phyloP scores from a whole-genome alignment of 2,888 invertebrate genomes.

The Pammene fasciana region DNA sequence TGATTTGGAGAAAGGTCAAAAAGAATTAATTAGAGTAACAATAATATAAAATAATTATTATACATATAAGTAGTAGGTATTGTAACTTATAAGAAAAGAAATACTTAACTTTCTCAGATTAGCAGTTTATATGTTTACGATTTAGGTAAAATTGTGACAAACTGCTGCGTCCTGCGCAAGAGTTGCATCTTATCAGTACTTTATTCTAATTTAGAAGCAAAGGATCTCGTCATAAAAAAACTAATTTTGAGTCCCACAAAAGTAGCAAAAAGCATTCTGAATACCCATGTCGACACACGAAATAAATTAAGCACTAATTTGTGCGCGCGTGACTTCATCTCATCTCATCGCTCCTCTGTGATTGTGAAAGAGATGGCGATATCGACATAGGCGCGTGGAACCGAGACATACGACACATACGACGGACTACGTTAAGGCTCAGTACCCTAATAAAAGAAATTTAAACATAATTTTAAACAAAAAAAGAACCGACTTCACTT shows the following conservation, averaged over 20 bases:
- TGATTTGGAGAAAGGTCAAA: too few relatives aligned
- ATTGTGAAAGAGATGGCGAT: conserved; percentile 54
- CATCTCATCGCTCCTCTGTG: conserved; percentile 63
- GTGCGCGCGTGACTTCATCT: conserved; percentile 70
- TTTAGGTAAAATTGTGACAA: too few relatives aligned
- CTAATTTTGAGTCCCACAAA: conserved; percentile 14
- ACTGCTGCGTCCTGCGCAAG: too few relatives aligned
- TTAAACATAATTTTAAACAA: background rate
- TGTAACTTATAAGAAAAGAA: too few relatives aligned
- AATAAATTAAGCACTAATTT: conserved; percentile 58
- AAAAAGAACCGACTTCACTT: too few relatives aligned
- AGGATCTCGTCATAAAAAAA: conserved; percentile 1
- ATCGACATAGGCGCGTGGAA: conserved; percentile 49
- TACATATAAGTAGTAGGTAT: too few relatives aligned
- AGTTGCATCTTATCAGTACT: background rate
- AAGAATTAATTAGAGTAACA: too few relatives aligned
- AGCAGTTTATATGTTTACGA: too few relatives aligned
- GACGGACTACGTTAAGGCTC: conserved; percentile 56
- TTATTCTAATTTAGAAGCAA: conserved; percentile 3
- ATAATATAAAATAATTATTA: too few relatives aligned
- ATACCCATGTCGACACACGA: conserved; percentile 20
- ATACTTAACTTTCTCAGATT: too few relatives aligned
- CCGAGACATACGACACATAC: conserved; percentile 50
- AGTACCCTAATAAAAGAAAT: background rate
- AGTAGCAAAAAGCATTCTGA: conserved; percentile 24